Evolutionary conservation across 2,797 vertebrate genomes (phyloP), one percentile per base, ranked within the genome.

Genomic region (Sylvilagus floridanus): DNA sequence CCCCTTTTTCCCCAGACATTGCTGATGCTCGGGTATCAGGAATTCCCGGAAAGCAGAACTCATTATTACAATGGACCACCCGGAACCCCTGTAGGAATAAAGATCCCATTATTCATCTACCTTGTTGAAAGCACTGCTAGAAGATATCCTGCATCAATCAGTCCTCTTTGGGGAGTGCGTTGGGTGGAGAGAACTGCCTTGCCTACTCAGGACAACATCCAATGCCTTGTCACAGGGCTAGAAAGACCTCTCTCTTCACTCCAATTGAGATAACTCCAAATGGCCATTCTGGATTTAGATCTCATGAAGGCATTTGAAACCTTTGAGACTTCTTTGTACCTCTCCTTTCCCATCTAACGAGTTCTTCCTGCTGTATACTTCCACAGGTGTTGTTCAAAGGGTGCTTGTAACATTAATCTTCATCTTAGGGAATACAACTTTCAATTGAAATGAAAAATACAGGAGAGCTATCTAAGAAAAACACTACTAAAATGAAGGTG

Each of bases 31-130:
- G 84, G 62, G 11, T 13, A 30, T 7, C 2, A 60, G 26, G 11
- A 7, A 94, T 90, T 66, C 88, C 71, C 76, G 79, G 63, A 21
- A 71, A 91, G 66, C 21, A 86, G n/a, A 75, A 68, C 57, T 19
- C 28, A 47, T 81, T 28, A 1, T 79, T 71, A 12, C 6, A 12
- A 5, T 65, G 22, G 21, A 3, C 22, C 50, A 81, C 12, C 30
- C 47, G 91, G 54, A 84, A 9, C 1, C 11, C 28, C 30, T 79
- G 30, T 16, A 83, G 10, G 24, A 42, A 21, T 17, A 71, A 72
- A 57, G 19, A 71, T 8, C 0, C 17, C 30, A 7, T 72, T 72
- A 30, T 78, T 26, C 24, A 76, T 19, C 5, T 87, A 7, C 10
- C 42, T 1, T 47, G 8, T 47, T 35, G 16, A 47, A 50, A 86